Evolutionary conservation across 2,113 vertebrate species (phyloP), one percentile per base, ranked within the genome.

Genomic region (Coryphaenoides rupestris): DNA sequence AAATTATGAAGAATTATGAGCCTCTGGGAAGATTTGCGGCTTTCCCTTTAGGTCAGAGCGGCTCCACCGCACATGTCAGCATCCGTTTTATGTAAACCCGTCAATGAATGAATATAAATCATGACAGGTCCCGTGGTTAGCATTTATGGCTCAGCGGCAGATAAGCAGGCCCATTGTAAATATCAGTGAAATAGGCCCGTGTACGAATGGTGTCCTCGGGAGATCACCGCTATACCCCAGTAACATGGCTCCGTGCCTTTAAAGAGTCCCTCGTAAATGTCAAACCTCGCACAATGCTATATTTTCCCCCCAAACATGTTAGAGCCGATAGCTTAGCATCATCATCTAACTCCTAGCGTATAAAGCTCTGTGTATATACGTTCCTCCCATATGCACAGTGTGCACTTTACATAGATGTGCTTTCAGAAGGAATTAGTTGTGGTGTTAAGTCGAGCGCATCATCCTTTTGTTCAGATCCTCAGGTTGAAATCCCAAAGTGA

Each of bases 1-100:
- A 17, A 64, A 28, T 68, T 62, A 47, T 23, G 19, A 64, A 26
- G 55, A 66, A 59, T 69, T 62, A 63, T n/a, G 56, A 23, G 57
- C 19, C 61, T 28, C 23, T 47, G 16, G n/a, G 63, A 69, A 76
- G 49, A 71, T 64, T 21, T 72, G 68, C 58, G 67, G 68, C 54
- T 68, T 21, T 66, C 21, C 60, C 28, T 59, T 10, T 58, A 62
- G 40, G 28, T 64, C 63, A 66, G 19, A 58, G 1, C 0, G 46
- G 47, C 52, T 64, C 21, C 62, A 47, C 17, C 17, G 23, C 22
- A 7, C 19, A 49, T 16, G 67, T 58, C 40, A 3, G 24, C 60
- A 7, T 45, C 23, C 28, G 16, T 14, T 21, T 40, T 7, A 58
- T 52, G 28, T 68, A 58, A 68, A 68, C 21, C 55, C 17, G 19